phyloP scores from a whole-genome alignment of 2,113 vertebrate genomes.

The Chinchilla lanigera region DNA sequence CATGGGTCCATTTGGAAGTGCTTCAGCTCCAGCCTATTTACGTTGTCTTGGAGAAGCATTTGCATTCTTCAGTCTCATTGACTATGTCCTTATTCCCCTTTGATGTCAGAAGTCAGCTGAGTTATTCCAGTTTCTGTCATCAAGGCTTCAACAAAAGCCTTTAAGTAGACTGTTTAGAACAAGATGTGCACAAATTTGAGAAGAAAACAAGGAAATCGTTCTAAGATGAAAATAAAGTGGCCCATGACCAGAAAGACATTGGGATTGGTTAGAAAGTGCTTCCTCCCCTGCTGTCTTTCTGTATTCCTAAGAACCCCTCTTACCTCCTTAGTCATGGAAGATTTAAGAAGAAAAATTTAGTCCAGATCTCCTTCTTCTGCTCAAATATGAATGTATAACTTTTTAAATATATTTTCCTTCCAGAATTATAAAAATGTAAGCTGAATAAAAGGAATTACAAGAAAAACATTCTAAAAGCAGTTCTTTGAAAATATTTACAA shows the following conservation, averaged over 20 bases:
- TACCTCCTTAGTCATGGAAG: not conserved
- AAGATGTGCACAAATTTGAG: not conserved
- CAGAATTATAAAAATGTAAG: not conserved
- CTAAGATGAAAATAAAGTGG: not conserved
- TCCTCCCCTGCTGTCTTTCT: not conserved
- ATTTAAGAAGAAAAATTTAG: not conserved
- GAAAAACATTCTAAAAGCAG: not conserved
- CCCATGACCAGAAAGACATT: not conserved
- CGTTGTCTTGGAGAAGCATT: not conserved
- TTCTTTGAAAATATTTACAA: slow-evolving; percentile 23
- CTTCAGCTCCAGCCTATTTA: not conserved
- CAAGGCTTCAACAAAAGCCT: not conserved
- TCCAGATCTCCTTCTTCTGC: not conserved
- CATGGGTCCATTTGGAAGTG: slow-evolving; percentile 21
- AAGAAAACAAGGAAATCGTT: not conserved
- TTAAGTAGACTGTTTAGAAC: not conserved
- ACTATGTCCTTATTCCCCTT: not conserved
- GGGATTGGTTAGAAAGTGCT: not conserved
- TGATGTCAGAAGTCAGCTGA: slow-evolving; percentile 33
- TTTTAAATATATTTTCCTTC: not conserved
- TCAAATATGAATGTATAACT: not conserved
- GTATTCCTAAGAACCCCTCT: not conserved
- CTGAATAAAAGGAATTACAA: not conserved
- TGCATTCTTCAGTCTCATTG: not conserved
- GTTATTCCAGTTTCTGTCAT: slow-evolving; percentile 27